Base-by-base conservation (phyloP, 2,113 vertebrate genomes). In the Prochilodus magdalenae region DNA sequence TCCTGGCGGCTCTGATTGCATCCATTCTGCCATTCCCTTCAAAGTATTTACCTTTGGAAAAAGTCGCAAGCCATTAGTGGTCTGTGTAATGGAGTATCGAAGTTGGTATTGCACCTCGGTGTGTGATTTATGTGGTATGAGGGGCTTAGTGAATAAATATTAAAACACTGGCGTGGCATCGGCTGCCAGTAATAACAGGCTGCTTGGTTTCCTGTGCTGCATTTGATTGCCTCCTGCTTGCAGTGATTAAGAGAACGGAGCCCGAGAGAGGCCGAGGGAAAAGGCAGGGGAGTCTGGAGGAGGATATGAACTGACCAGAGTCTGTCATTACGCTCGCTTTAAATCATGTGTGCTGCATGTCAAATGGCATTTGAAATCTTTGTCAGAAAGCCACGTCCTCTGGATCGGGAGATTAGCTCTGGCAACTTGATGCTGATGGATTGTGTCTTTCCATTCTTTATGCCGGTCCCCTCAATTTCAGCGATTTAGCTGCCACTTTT, bases 161-260 rank as follows among this genome's bases (percentile, higher is more conserved):
- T 92, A 91, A 91, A 92, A 90, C 89, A 91, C 76, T 74, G 84
- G 80, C 2, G 74, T 82, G 86, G 83, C 79, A 82, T 80, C 85
- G 77, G 86, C 88, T 90, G 91, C 91, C 90, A 91, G 89, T 80
- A 92, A 91, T 88, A 91, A 92, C 91, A 92, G 88, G 84, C 90
- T 53, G 85, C 77, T 84, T 90, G 89, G 88, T 88, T 92, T 92
- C 89, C 91, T 92, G 89, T 88, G 76, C 75, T 24, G 84, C 78
- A 29, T 93, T 87, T 81, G 85, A 90, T 90, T 85, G 87, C 89
- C 83, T 90, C 85, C 86, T 83, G 81, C 78, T 75, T 67, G 22
- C 81, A 49, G 62, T 83, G 81, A 85, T 87, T 83, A 87, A 84
- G 83, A 78, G 29, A 82, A 74, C 63, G 12, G 49, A 82, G 77